Base-by-base conservation (phyloP, 2,113 vertebrate genomes). In the Nerophis lumbriciformis region DNA sequence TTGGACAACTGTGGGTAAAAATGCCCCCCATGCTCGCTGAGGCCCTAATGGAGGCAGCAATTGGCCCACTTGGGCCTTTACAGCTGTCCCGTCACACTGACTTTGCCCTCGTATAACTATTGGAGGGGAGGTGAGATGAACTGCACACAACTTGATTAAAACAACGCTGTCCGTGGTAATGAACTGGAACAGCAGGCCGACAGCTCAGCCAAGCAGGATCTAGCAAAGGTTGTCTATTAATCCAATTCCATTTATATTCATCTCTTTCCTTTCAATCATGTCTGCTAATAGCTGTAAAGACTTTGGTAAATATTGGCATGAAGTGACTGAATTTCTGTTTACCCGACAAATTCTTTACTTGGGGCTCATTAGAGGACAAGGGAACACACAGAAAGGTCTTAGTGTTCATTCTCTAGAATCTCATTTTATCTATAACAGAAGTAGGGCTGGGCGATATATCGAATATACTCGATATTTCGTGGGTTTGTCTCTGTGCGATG, bases 81-180 rank as follows among this genome's bases (percentile, higher is more conserved):
- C 73, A 80, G 83, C 82, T 16, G 74, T 61, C 73, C 10, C 66
- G 15, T 74, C 68, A 80, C 80, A 61, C 78, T 79, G 74, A 72
- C 71, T 65, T 61, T 2, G 49, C 67, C 69, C 79, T 68, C 77
- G 72, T 89, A 85, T 81, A 86, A 81, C 87, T 83, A 87, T 90
- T 90, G 83, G 82, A 83, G 81, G 71, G 69, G 73, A 79, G 80
- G 89, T 89, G 88, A 84, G 86, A 89, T 86, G 71, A 86, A 75
- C 77, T 68, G 77, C 73, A 82, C 80, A 85, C 66, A 38, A 80
- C 79, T 75, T 76, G 77, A 83, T 88, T 90, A 85, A 85, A 89
- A 83, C 84, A 89, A 89, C 85, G 84, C 78, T 79, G 82, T 77
- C 76, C 75, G 72, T 70, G 76, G 80, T 86, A 86, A 89, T 87